Evolutionary conservation across 2,888 invertebrate species (phyloP).

Genomic region (Hyposoter dolosus): DNA sequence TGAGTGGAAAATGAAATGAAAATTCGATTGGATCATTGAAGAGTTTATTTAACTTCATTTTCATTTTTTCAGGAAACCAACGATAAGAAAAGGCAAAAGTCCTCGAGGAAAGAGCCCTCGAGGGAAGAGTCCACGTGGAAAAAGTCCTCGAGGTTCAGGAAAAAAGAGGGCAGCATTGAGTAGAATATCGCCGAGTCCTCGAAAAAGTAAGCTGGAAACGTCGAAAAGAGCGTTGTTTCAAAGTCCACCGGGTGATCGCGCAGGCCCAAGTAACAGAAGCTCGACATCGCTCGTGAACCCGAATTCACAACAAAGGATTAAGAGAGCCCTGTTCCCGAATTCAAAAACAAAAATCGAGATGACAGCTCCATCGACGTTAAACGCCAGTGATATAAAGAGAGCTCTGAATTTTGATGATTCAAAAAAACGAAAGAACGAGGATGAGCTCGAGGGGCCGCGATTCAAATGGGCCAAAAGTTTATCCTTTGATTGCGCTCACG

Average conservation of each 20-base stretch:
- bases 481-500: constrained; percentile 86
- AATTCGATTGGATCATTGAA: background rate
- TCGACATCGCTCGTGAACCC: constrained; percentile 46
- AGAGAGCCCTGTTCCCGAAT: constrained; percentile 89
- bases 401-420: constrained; percentile 71
- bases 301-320: constrained; percentile 87
- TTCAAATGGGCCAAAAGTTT: constrained; percentile 85
- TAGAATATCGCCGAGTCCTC: constrained; percentile 83
- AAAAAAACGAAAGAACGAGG: constrained; percentile 81
- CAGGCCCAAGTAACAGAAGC: constrained; percentile 82
- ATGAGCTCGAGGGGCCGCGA: constrained; percentile 79
- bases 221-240: constrained; percentile 91
- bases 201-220: constrained; percentile 85
- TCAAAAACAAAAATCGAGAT: constrained; percentile 83
- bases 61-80: constrained; percentile 82
- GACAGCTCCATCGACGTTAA: constrained; percentile 29
- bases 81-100: constrained; percentile 83
- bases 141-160: constrained; percentile 88
- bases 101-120: constrained; percentile 86
- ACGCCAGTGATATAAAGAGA: constrained; percentile 54
- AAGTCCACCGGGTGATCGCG: constrained; percentile 87
- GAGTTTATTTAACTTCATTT: background rate
- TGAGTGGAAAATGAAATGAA: constrained; percentile 77
- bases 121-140: constrained; percentile 86
- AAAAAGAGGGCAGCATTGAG: constrained; percentile 86